Evolutionary conservation across 2,797 vertebrate species (phyloP).

Genomic region (Erethizon dorsatum): DNA sequence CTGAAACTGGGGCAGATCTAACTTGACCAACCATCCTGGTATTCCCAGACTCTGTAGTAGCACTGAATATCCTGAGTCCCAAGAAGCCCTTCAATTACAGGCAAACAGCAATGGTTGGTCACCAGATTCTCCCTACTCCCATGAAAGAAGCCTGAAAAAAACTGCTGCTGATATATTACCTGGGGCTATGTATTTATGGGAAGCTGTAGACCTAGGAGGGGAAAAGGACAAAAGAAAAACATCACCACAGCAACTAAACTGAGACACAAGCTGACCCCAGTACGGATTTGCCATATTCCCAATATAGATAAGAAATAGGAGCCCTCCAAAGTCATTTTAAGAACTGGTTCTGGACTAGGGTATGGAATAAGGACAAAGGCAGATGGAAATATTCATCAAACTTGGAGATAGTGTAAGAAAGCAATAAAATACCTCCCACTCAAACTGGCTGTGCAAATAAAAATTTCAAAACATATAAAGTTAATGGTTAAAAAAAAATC

Average conservation of each 20-base stretch:
- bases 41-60: neutral
- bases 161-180: neutral
- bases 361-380: neutral
- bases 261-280: slow-evolving; percentile 39
- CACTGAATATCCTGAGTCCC: neutral
- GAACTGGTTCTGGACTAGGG: slow-evolving; percentile 37
- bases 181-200: neutral
- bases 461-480: slow-evolving; percentile 57
- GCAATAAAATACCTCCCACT: neutral
- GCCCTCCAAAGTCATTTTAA: slow-evolving; percentile 51
- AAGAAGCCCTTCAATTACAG: neutral
- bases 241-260: slow-evolving; percentile 36
- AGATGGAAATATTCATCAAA: slow-evolving; percentile 47
- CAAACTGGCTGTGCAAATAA: slow-evolving; percentile 47
- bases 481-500: slow-evolving; percentile 59
- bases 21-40: neutral
- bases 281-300: neutral
- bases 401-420: slow-evolving; percentile 6
- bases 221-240: slow-evolving; percentile 55
- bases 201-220: slow-evolving; percentile 13
- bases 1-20: neutral
- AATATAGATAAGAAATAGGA: neutral
- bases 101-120: neutral
- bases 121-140: neutral
- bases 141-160: slow-evolving; percentile 40